Evolutionary conservation across 2,888 invertebrate species (phyloP), one percentile per base, ranked within the genome.

Genomic region (Macrophya annulata): DNA sequence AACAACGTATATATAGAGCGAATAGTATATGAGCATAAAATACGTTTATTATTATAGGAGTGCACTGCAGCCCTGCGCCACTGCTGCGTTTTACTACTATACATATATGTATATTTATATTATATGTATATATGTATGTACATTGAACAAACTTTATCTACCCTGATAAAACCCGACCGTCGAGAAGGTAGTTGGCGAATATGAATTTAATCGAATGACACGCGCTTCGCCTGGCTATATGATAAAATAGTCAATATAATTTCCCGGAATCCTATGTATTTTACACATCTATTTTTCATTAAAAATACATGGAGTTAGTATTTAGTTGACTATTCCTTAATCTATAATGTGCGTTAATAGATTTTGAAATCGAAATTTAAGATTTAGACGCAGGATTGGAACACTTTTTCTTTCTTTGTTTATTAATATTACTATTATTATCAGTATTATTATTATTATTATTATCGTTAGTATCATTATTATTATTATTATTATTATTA

Each of bases 101-200:
- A 72, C 43, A 17, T n/a, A 17, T 10, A 21, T 21, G 43, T 72
- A 77, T 25, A 25, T 43, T 3, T 43, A 45, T 40, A n/a, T 45
- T n/a, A 74, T 74, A 48, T 10, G 55, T 77, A 9, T 55, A n/a
- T 37, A 77, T 4, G 37, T 21, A 74, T 25, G 55, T 31, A 17
- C 21, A 62, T 81, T 59, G 40, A 62, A 81, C 62, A 40, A 81
- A 62, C 40, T 43, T 62, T 81, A 81, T 81, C 81, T 62, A n/a
- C 40, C n/a, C 81, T 81, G 59, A 43, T 77, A 77, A 51, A 55
- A 51, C 31, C 37, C 31, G 77, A 55, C 77, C 77, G 77, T 55
- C 10, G 48, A 77, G 51, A 55, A 77, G 72, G 72, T 74, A 74
- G 72, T 74, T 74, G 21, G 72, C 45, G 72, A 45, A 74, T 43